A percentile compares a stretch with the other conserved stretches of the same genome.
Conservation (phyloP, 2,888 invertebrate species). For the Caenorhabditis sp. region DNA sequence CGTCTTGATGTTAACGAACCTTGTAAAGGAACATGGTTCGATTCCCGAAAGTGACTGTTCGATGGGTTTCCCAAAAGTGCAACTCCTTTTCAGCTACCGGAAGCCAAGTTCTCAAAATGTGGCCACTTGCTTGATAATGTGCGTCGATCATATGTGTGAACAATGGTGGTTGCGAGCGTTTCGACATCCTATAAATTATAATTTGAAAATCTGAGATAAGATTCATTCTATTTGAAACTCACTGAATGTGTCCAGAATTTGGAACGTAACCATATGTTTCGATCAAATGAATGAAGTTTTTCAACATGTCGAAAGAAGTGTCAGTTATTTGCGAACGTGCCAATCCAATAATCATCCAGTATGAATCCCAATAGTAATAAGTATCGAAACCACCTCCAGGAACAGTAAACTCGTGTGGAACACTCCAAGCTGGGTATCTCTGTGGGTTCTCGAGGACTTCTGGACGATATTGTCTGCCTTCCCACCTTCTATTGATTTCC, state of each 20-base stretch:
- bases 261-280: conserved; percentile 78
- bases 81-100: conserved; percentile 72
- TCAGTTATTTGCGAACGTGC: background rate
- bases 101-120: conserved; percentile 54
- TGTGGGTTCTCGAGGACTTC: conserved; percentile 66
- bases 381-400: conserved; percentile 78
- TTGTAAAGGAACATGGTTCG: conserved; percentile 22
- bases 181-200: conserved; percentile 49
- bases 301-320: conserved; percentile 78
- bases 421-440: conserved; percentile 84
- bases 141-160: conserved; percentile 80
- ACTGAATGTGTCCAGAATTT: conserved; percentile 89
- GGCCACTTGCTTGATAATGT: conserved; percentile 78
- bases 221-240: conserved; percentile 65
- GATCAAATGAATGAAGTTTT: conserved; percentile 84
- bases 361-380: conserved; percentile 91
- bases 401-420: conserved; percentile 80
- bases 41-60: conserved; percentile 64
- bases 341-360: conserved; percentile 84
- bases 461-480: conserved; percentile 41
- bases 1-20: too few relatives aligned
- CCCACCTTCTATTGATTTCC: conserved; percentile 53
- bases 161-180: conserved; percentile 74
- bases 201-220: background rate
- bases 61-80: conserved; percentile 84